Conservation (phyloP, 2,797 vertebrate genomes). For the Pterois miles region DNA sequence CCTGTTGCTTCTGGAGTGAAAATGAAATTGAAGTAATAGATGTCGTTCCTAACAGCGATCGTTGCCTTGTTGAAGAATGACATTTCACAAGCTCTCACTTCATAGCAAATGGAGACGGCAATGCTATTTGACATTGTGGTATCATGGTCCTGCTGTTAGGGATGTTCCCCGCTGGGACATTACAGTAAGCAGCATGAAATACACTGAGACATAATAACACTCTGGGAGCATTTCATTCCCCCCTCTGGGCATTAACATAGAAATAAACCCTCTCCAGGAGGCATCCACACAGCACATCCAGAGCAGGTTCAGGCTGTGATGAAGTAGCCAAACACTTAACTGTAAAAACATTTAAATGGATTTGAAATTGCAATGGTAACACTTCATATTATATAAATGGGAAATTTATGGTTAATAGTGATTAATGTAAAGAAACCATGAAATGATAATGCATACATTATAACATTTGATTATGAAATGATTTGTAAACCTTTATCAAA, state of each 20-base stretch:
- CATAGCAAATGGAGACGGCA: slow-evolving; percentile 26
- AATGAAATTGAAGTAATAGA: slow-evolving; percentile 30
- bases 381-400: no score
- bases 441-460: no score
- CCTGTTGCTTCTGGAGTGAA: not conserved
- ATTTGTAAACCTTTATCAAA: no score
- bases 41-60: slow-evolving; percentile 25
- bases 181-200: slow-evolving; percentile 58
- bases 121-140: slow-evolving; percentile 34
- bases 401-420: accelerated
- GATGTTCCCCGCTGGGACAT: slow-evolving; percentile 40
- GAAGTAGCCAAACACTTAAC: slow-evolving; percentile 20
- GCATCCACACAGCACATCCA: slow-evolving; percentile 24
- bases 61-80: slow-evolving; percentile 17
- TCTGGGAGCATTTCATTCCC: slow-evolving; percentile 42
- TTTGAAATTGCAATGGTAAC: not conserved
- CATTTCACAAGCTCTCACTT: slow-evolving; percentile 35
- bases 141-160: not conserved
- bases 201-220: slow-evolving; percentile 36
- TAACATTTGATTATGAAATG: no score
- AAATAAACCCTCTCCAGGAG: slow-evolving; percentile 53
- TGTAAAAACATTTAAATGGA: slow-evolving; percentile 26
- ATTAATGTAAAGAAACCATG: no score
- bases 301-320: slow-evolving; percentile 19
- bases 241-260: slow-evolving; percentile 47